Evolutionary conservation across 2,113 vertebrate genomes (phyloP).

Genomic region (Daboia siamensis): DNA sequence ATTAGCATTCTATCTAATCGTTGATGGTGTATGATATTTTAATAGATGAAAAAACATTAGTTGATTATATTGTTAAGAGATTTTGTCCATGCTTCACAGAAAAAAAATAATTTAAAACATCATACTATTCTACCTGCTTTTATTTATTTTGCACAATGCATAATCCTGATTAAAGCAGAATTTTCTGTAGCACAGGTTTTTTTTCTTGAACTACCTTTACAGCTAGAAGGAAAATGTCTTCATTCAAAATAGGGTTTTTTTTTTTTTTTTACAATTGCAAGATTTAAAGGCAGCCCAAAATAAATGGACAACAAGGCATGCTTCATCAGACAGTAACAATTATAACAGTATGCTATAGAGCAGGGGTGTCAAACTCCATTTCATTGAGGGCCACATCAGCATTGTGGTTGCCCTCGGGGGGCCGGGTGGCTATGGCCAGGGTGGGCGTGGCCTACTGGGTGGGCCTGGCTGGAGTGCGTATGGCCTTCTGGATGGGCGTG

Average conservation of each 20-base stretch:
- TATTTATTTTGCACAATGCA: constrained; percentile 56
- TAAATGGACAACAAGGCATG: background rate
- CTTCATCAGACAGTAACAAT: background rate
- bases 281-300: background rate
- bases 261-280: background rate
- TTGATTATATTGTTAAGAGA: background rate
- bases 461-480: too few species aligned
- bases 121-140: constrained; percentile 44
- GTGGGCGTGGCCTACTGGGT: too few species aligned
- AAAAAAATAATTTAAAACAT: constrained; percentile 36
- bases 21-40: constrained; percentile 21
- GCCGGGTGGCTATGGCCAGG: too few species aligned
- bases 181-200: constrained; percentile 46
- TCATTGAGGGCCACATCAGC: too few species aligned
- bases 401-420: too few species aligned
- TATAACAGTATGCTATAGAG: background rate
- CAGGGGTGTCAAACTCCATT: too few species aligned
- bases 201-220: constrained; percentile 47
- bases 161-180: constrained; percentile 41
- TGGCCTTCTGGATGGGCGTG: too few species aligned
- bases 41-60: constrained; percentile 45
- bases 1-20: constrained; percentile 32
- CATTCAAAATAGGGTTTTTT: constrained; percentile 40
- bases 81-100: constrained; percentile 36
- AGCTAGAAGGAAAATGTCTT: constrained; percentile 39